Evolutionary conservation across 1,140 invertebrate species (phyloP), one percentile per base, ranked within the genome.

Genomic region (Drosophila seguyi): DNA sequence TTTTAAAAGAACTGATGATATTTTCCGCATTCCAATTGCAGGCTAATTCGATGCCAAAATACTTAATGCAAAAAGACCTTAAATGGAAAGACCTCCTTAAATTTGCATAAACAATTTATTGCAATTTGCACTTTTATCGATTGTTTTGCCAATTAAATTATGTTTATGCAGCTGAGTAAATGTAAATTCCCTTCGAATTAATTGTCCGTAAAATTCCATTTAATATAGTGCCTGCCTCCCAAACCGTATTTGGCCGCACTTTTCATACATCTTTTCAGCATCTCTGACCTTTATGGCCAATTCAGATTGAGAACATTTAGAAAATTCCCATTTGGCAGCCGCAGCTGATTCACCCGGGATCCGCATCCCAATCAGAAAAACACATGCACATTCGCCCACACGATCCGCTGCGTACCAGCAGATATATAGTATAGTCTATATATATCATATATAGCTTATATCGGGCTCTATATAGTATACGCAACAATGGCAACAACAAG

Each of bases 401-500:
- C 59, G 34, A 36, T 61, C 50, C n/a, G 50, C 61, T 60, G 61
- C 61, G 61, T 63, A 63, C 48, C 36, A 62, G 3, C 13, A 14
- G 38, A 29, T 27, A 66, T 36, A 69, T 16, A n/a, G 13, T 7
- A 34, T n/a, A n/a, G n/a, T n/a, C 25, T 25, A 22, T 18, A 18
- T 61, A 29, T 31, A 2, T n/a, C n/a, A n/a, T 41, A 48, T 25
- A 27, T 61, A 16, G 29, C 45, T 48, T 39, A 27, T 62, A 42
- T 55, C 36, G 31, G 31, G 10, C 14, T 27, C 14, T 27, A 29
- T 44, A 58, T 58, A 58, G 56, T 58, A 27, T 38, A 39, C 48
- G 53, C 57, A 79, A 75, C 48, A 67, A 79, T 55, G 67, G 67
- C 65, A 79, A 63, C 73, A 67, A 82, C 75, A 79, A 56, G 72